Percentiles rank a stretch among this genome's conserved stretches.
Evolutionary conservation across 1,140 invertebrate genomes (phyloP).

Genomic region (Bombus waltoni): DNA sequence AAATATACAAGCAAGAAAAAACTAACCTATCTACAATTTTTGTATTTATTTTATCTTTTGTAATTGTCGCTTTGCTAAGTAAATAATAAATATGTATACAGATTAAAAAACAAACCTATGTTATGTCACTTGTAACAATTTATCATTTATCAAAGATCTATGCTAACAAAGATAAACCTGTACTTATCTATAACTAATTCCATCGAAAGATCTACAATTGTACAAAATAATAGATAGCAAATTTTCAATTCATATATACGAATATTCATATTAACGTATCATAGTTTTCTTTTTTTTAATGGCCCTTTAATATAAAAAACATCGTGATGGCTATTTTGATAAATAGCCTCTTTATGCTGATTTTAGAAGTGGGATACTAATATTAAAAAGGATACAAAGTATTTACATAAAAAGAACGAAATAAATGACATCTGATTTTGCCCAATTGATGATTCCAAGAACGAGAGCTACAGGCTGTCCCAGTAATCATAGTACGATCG

Average conservation of each 20-base stretch:
- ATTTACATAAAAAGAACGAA: background rate
- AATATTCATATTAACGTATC: background rate
- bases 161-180: background rate
- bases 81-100: background rate
- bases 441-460: background rate
- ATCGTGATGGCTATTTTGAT: background rate
- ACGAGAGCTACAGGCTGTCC: background rate
- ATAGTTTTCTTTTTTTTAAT: too few species aligned
- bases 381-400: conserved; percentile 10
- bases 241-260: background rate
- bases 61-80: background rate
- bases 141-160: conserved; percentile 1
- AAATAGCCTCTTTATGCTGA: too few species aligned
- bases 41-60: background rate
- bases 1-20: background rate
- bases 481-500: background rate
- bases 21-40: background rate
- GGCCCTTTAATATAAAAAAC: background rate
- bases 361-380: background rate
- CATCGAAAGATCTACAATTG: background rate
- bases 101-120: background rate
- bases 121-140: background rate
- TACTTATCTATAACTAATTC: background rate
- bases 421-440: background rate
- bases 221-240: background rate